Percentiles rank a stretch among this genome's conserved stretches.
Evolutionary conservation across 2,797 vertebrate genomes (phyloP).

Genomic region (Artibeus lituratus): DNA sequence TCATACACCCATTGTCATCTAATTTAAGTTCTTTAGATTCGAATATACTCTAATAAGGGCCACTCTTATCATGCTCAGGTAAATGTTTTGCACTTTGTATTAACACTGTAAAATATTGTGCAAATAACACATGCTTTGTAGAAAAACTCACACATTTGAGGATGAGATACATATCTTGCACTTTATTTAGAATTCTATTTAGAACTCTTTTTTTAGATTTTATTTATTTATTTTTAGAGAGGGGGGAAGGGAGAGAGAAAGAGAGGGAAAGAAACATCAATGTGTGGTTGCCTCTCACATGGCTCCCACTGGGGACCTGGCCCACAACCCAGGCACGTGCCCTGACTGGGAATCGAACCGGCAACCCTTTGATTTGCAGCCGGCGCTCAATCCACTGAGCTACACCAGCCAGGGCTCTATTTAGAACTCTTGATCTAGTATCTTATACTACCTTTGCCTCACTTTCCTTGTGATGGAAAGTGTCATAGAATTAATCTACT

Average conservation of each 20-base stretch:
- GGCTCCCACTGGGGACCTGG: too few species aligned
- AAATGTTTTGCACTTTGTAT: background rate
- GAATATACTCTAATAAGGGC: background rate
- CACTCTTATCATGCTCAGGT: background rate
- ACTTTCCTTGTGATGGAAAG: background rate
- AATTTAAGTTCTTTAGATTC: background rate
- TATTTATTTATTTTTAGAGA: too few species aligned
- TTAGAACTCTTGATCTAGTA: background rate
- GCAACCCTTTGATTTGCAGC: too few species aligned
- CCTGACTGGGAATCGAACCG: too few species aligned
- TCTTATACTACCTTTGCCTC: background rate
- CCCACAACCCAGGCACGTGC: too few species aligned
- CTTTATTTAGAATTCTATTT: background rate
- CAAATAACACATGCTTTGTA: background rate
- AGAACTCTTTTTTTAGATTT: background rate
- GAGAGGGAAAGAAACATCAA: too few species aligned
- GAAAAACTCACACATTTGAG: background rate
- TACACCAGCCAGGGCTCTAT: background rate
- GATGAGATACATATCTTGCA: background rate
- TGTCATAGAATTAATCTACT: background rate
- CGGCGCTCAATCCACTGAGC: too few species aligned
- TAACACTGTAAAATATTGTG: background rate
- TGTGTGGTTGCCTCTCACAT: too few species aligned
- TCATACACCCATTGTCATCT: background rate
- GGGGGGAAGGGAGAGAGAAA: too few species aligned